phyloP scores from a whole-genome alignment of 2,113 vertebrate genomes.

The Erinaceus europaeus region DNA sequence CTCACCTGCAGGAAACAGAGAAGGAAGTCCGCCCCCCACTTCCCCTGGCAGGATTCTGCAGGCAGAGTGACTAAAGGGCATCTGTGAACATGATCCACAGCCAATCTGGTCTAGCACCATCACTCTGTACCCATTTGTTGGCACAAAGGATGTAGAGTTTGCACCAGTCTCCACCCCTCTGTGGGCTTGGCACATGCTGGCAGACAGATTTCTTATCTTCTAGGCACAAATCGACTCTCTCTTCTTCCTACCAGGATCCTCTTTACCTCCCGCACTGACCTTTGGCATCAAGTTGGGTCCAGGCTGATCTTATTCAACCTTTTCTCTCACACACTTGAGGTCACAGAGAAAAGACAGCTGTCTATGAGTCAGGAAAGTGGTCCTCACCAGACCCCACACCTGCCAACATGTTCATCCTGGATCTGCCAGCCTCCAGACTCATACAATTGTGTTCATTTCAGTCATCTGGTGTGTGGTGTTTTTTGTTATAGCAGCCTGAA shows the following conservation, averaged over 20 bases:
- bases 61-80: too few species aligned
- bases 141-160: neutral
- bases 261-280: neutral
- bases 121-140: neutral
- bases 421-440: neutral
- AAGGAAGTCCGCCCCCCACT: too few species aligned
- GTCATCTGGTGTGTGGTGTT: too few species aligned
- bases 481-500: neutral
- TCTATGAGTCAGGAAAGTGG: neutral
- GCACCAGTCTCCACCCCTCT: accelerated
- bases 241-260: neutral
- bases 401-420: neutral
- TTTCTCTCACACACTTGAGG: neutral
- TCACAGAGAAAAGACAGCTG: neutral
- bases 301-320: neutral
- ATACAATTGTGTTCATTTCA: neutral
- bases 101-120: neutral
- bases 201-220: neutral
- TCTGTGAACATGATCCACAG: accelerated
- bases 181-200: accelerated
- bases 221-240: accelerated
- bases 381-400: neutral
- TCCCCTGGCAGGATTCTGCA: accelerated
- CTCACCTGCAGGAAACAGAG: neutral
- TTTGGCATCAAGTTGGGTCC: neutral